Evolutionary conservation across 2,888 invertebrate genomes (phyloP), one percentile per base, ranked within the genome.

Genomic region (Tupiocoris notatus): DNA sequence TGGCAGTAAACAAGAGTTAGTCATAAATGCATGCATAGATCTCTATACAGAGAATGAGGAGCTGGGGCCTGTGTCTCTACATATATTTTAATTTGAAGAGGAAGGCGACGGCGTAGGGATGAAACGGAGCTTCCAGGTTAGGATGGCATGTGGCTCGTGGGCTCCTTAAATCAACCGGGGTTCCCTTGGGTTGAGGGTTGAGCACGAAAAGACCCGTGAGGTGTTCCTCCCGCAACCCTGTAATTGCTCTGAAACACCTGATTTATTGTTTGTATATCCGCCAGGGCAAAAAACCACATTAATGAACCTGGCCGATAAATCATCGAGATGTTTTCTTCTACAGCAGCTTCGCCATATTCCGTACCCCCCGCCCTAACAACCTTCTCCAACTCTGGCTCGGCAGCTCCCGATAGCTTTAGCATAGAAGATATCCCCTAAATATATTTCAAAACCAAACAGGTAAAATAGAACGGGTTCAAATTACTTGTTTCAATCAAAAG

Each of bases 241-340:
- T 73, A 73, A 73, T 73, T 73, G 73, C 73, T 73, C 73, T 54
- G 62, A 62, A 75, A 76, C 76, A 76, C 76, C 76, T 76, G 76
- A 76, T 76, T 76, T 76, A 76, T 76, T 70, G 76, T 76, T 76
- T 76, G 68, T 76, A 76, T 76, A 76, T 76, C 76, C 76, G 67
- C 59, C 39, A 57, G 62, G 62, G 65, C 76, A 76, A 76, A 76
- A 76, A 76, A 76, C 76, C 76, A 61, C 76, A 76, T 76, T 76
- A 76, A 76, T 76, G 76, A 76, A 76, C 76, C 67, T 23, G 57
- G 22, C 22, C n/a, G 54, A 76, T 76, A 76, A 76, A 76, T 76
- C 76, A 76, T 76, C 58, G 75, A 24, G 73, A 73, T 73, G 61
- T 63, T 73, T 59, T 73, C 63, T 73, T 63, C 20, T 63, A 62